Evolutionary conservation across 2,888 invertebrate species (phyloP).

Genomic region (Dioctria linearis): DNA sequence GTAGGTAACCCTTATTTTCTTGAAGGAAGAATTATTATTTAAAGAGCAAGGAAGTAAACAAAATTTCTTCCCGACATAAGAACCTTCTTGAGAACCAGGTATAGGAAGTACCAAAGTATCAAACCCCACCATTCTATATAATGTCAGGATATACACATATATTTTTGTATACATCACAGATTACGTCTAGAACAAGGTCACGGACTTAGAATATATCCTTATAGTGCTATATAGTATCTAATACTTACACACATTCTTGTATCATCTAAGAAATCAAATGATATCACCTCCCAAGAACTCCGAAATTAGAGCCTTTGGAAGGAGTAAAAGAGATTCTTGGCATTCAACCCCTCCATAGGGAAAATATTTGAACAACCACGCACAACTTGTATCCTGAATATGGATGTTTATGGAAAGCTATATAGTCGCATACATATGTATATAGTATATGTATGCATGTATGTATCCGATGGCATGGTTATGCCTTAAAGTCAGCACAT

Average conservation of each 20-base stretch:
- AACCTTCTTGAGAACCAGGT: background rate
- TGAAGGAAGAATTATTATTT: slow-evolving; percentile 40
- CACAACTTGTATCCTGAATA: slow-evolving; percentile 34
- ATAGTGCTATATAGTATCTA: background rate
- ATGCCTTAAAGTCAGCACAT: slow-evolving; percentile 55
- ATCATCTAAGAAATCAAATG: slow-evolving; percentile 27
- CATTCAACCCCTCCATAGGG: slow-evolving; percentile 24
- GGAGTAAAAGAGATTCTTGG: background rate
- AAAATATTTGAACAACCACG: slow-evolving; percentile 44
- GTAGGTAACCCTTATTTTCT: background rate
- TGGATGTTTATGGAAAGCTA: slow-evolving; percentile 22
- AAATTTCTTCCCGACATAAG: background rate
- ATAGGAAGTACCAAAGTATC: too few species aligned
- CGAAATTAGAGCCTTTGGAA: background rate
- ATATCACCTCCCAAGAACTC: slow-evolving; percentile 13
- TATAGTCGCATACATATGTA: background rate
- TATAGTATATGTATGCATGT: background rate
- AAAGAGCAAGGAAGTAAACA: slow-evolving; percentile 27
- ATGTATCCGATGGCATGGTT: slow-evolving; percentile 40
- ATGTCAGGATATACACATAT: too few species aligned
- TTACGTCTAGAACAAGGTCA: slow-evolving; percentile 45
- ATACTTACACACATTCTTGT: background rate
- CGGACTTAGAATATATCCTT: slow-evolving; percentile 8
- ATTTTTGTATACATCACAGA: slow-evolving; percentile 22
- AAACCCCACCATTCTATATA: too few species aligned